Conservation (phyloP, 2,888 invertebrate genomes). For the Nasonia oneida region DNA sequence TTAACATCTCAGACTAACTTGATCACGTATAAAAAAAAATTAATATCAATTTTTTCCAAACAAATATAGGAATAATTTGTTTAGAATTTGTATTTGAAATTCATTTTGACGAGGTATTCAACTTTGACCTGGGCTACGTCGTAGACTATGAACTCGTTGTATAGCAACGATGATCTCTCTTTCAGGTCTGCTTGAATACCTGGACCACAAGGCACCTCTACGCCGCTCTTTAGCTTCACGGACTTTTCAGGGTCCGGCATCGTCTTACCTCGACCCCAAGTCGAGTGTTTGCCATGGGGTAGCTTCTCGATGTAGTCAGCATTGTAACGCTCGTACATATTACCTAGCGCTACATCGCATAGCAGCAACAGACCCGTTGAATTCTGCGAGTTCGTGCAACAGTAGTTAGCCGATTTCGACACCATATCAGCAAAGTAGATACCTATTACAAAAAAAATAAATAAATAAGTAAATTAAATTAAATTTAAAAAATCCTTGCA, state of each 20-base stretch:
- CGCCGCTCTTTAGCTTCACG: conserved; percentile 83
- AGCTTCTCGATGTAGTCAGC: conserved; percentile 89
- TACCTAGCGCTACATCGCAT: conserved; percentile 97
- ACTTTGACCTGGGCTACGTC: conserved; percentile 96
- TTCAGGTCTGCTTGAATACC: conserved; percentile 79
- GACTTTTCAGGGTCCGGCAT: conserved; percentile 88
- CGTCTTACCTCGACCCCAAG: conserved; percentile 92
- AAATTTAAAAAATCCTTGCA: not conserved
- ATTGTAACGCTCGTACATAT: conserved; percentile 88
- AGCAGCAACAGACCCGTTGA: conserved; percentile 92
- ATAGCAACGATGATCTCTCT: conserved; percentile 84
- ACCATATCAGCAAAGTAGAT: conserved; percentile 97
- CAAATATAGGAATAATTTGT: not conserved
- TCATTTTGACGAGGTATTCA: conserved; percentile 91
- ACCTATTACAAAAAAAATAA: conserved; percentile 80
- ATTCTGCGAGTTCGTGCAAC: conserved; percentile 86
- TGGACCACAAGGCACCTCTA: conserved; percentile 89
- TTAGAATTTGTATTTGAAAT: conserved; percentile 89
- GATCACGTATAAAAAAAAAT: not conserved
- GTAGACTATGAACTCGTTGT: conserved; percentile 98
- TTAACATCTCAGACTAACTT: not conserved
- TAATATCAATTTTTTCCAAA: not conserved
- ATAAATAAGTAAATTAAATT: not conserved
- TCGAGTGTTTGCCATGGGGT: conserved; percentile 92
- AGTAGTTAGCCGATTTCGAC: conserved; percentile 98